A percentile compares a stretch with the other conserved stretches of the same genome.
Evolutionary conservation across 92 coral and sea anemone genomes (phyloP).

Genomic region (Montipora capitata): DNA sequence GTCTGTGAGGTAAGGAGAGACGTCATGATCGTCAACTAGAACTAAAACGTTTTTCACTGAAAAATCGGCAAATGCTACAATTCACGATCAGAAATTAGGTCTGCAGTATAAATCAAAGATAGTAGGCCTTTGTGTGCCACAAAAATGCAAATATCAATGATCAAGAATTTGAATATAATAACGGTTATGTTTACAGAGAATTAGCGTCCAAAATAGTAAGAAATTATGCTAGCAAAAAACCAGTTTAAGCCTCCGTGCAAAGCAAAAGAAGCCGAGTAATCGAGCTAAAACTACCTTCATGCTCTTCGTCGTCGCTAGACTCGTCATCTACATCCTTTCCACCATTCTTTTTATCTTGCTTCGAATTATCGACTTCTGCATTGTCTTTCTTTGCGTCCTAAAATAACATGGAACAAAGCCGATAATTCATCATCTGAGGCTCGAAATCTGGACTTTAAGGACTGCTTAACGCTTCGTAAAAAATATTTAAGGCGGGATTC

Average conservation of each 20-base stretch:
- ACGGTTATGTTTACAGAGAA: background rate
- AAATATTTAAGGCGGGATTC: background rate
- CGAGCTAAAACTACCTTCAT: constrained; percentile 59
- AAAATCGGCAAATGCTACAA: no score
- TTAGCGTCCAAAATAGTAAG: background rate
- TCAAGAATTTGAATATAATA: background rate
- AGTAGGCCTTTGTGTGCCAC: no score
- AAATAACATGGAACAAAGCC: constrained; percentile 30
- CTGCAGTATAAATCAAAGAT: no score
- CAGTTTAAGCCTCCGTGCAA: background rate
- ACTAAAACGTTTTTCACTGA: no score
- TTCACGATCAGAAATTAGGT: no score
- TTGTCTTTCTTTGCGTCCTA: constrained; percentile 72
- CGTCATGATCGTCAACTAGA: no score
- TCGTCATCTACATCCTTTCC: constrained; percentile 79
- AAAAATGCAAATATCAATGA: constrained; percentile 2
- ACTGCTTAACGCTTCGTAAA: background rate
- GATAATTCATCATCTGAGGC: constrained; percentile 17
- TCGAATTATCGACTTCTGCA: constrained; percentile 50
- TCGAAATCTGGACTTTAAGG: no score
- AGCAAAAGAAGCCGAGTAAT: background rate
- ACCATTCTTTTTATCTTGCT: constrained; percentile 63
- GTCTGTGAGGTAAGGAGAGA: no score
- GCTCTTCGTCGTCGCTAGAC: constrained; percentile 84
- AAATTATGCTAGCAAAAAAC: background rate